phyloP scores from a whole-genome alignment of 2,888 invertebrate species.

The Cecidostiba fungosa region DNA sequence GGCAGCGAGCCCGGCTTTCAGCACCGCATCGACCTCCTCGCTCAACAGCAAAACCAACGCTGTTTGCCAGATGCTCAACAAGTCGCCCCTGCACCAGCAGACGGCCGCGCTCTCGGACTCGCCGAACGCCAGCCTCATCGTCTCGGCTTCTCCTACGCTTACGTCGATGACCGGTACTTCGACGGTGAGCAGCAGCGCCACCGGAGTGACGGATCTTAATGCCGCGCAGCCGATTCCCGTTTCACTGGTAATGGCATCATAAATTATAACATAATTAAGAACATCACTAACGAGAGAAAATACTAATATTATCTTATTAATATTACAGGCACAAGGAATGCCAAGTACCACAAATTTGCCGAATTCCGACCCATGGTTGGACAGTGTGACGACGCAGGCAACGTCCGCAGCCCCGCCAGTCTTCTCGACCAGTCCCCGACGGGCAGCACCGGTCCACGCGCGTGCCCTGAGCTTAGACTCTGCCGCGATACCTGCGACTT shows the following conservation, averaged over 20 bases:
- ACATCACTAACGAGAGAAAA: not conserved
- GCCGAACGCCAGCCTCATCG: not conserved
- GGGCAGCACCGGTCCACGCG: slow-evolving; percentile 82
- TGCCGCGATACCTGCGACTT: slow-evolving; percentile 73
- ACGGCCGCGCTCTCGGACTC: slow-evolving; percentile 19
- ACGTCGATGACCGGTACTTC: not conserved
- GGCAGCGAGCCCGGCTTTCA: slow-evolving; percentile 76
- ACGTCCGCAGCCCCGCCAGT: slow-evolving; percentile 74
- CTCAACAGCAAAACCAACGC: slow-evolving; percentile 66
- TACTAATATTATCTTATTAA: not conserved
- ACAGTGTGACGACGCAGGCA: slow-evolving; percentile 85
- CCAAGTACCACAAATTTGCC: slow-evolving; percentile 82
- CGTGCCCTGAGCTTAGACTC: slow-evolving; percentile 82
- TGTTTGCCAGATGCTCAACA: slow-evolving; percentile 24
- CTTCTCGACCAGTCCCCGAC: slow-evolving; percentile 77
- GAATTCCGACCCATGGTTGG: slow-evolving; percentile 92
- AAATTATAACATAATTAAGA: not conserved
- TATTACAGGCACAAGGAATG: slow-evolving; percentile 77
- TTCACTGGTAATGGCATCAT: not conserved
- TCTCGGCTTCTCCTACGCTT: slow-evolving; percentile 30
- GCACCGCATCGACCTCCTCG: slow-evolving; percentile 76
- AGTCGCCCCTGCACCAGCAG: slow-evolving; percentile 46
- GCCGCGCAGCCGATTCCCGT: slow-evolving; percentile 12
- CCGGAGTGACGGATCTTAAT: not conserved
- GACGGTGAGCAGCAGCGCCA: not conserved